phyloP scores from a whole-genome alignment of 1,140 invertebrate species.

The Micrasema minimum region DNA sequence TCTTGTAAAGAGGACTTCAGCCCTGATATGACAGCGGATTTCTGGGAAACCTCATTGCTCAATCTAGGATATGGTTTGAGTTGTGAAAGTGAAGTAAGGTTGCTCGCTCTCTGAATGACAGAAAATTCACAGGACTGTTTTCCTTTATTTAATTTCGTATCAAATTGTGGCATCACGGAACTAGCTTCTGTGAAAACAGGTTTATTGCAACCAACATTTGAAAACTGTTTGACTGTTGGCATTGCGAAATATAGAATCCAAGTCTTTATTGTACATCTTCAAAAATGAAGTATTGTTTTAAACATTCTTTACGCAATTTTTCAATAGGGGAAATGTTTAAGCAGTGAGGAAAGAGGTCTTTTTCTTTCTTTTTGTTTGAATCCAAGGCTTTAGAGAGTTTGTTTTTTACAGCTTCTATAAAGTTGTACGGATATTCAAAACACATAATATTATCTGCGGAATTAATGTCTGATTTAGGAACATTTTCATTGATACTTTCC shows the following conservation, averaged over 20 bases:
- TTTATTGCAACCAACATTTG: neutral
- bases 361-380: slow-evolving; percentile 10
- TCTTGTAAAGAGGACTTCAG: slow-evolving; percentile 33
- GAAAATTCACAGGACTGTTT: slow-evolving; percentile 9
- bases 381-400: slow-evolving; percentile 25
- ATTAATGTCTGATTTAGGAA: slow-evolving; percentile 4
- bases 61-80: neutral
- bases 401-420: slow-evolving; percentile 40
- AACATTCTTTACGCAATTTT: slow-evolving; percentile 8
- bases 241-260: slow-evolving; percentile 11
- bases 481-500: slow-evolving; percentile 1
- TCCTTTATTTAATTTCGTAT: slow-evolving; percentile 9
- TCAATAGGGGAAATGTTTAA: slow-evolving; percentile 4
- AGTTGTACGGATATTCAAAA: slow-evolving; percentile 39
- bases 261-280: slow-evolving; percentile 3
- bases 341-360: neutral
- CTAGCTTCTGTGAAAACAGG: slow-evolving; percentile 15
- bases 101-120: slow-evolving; percentile 8
- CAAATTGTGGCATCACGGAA: slow-evolving; percentile 9
- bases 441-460: neutral
- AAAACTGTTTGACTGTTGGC: slow-evolving; percentile 11
- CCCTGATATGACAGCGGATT: slow-evolving; percentile 24
- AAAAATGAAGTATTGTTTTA: slow-evolving; percentile 14
- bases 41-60: neutral
- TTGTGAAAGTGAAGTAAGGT: neutral